Evolutionary conservation across 2,113 vertebrate species (phyloP).

Genomic region (Callionymus lyra): DNA sequence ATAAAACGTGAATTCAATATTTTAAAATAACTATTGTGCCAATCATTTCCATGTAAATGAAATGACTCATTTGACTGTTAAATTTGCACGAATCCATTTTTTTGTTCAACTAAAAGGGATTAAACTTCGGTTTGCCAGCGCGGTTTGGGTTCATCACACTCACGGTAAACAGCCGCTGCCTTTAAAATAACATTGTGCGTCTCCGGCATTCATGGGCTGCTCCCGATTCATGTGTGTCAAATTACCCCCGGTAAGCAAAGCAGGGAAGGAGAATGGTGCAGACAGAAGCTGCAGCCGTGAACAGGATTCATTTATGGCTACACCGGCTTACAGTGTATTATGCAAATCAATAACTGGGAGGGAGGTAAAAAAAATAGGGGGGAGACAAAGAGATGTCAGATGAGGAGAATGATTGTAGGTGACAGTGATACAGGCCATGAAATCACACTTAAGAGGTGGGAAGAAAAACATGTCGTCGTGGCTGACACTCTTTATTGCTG

Average conservation of each 20-base stretch:
- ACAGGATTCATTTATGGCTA: slow-evolving; percentile 43
- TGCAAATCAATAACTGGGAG: slow-evolving; percentile 48
- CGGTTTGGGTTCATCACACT: slow-evolving; percentile 5
- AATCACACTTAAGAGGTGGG: slow-evolving; percentile 43
- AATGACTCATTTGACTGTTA: slow-evolving; percentile 15
- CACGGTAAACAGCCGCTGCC: slow-evolving; percentile 12
- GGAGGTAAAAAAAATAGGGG: slow-evolving; percentile 39
- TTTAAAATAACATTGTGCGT: slow-evolving; percentile 10
- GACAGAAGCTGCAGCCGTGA: slow-evolving; percentile 38
- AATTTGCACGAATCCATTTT: slow-evolving; percentile 20
- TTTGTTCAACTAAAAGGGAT: slow-evolving; percentile 15
- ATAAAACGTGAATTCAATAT: no score
- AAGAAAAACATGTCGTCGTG: slow-evolving; percentile 30
- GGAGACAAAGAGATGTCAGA: slow-evolving; percentile 48
- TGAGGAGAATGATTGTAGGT: slow-evolving; percentile 33
- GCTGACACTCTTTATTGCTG: slow-evolving; percentile 2
- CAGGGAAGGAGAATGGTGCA: slow-evolving; percentile 31
- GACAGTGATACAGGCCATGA: slow-evolving; percentile 33
- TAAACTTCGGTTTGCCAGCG: slow-evolving; percentile 11
- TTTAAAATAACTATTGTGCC: no score
- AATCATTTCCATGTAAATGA: slow-evolving; percentile 3
- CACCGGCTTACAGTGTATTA: slow-evolving; percentile 38
- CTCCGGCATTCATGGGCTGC: slow-evolving; percentile 27
- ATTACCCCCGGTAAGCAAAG: slow-evolving; percentile 55
- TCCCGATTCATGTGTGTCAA: slow-evolving; percentile 56